Base-by-base conservation (phyloP, 2,113 vertebrate species). In the Phylloscopus trochilus region DNA sequence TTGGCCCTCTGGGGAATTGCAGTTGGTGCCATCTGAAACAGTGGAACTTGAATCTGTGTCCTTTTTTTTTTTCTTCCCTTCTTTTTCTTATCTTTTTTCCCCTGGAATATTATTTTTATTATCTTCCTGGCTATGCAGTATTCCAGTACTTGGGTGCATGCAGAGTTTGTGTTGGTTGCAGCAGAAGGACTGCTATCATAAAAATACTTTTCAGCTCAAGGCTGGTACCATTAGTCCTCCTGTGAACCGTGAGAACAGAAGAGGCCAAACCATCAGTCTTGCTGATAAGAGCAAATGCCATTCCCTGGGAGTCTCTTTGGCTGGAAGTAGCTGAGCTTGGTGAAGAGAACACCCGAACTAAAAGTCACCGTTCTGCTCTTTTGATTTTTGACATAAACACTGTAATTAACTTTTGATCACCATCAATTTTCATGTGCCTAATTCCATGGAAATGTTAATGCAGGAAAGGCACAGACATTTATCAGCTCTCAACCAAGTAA, bases 321-420 rank as follows among this genome's bases (percentile, higher is more conserved):
- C 58, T 81, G 76, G 39, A 83, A 75, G 79, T 33, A 72, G 52
- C 63, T 67, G 44, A 90, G 53, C n/a, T 72, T 60, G 41, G 44
- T 47, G 75, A 84, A 70, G 31, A 51, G 39, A 68, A 37, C 33
- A 64, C 60, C 39, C 72, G 49, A 51, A 90, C 39, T 66, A 37
- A 26, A 90, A 91, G 85, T 88, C 63, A 59, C 80, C 0, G 0
- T 93, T 96, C 60, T 93, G 82, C 47, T 93, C 64, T 90, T 85
- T 55, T 68, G 79, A 49, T 83, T 95, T 92, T 95, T 90, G 79
- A 60, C 52, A 68, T 72, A 93, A 92, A 80, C 64, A 60, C 68
- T 75, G 33, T 80, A 81, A 95, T 95, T 94, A 95, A 74, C 76
- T 90, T 93, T 26, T 75, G 72, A 51, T 91, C 79, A 46, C 79